Evolutionary conservation across 2,888 invertebrate genomes (phyloP), one percentile per base, ranked within the genome.

Genomic region (Yponomeuta plumbellus): DNA sequence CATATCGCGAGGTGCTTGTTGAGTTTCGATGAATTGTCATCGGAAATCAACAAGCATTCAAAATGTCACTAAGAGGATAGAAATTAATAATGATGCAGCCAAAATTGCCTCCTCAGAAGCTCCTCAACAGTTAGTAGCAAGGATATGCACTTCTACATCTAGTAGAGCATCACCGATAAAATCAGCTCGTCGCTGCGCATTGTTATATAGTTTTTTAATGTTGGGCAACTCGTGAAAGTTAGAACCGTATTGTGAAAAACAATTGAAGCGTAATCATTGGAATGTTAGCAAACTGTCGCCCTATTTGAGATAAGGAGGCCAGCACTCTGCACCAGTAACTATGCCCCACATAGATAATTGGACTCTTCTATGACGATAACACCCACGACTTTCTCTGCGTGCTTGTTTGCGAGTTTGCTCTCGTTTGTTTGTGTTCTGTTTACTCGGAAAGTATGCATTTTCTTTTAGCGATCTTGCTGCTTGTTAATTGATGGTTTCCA

Each of bases 321-420:
- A 77, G 76, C 76, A 77, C 81, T 81, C 80, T 78, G 83, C 77
- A 77, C 81, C 77, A 81, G 83, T 80, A 39, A 22, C 23, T 61
- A 73, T 81, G 88, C 84, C 87, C 89, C 75, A 90, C 84, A 80
- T 88, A 87, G 89, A 89, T 89, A 88, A 75, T 34, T 34, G 68
- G 73, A 59, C 65, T 52, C 75, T 80, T 86, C 86, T 87, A 78
- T 77, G 79, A 76, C 74, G 83, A 84, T 84, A 83, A 80, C 79
- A 75, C 74, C 76, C 75, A 73, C 75, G 76, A 84, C 86, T 88
- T 88, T 88, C 87, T 84, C 88, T 84, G 72, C 71, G 80, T 59
- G 17, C 34, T 2, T 59, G 61, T n/a, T n/a, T 52, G 58, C 58
- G 8, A 58, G 11, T 22, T 21, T 20, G 58, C 20, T 11, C 58